Percentiles rank a stretch among this genome's conserved stretches.
phyloP scores from a whole-genome alignment of 53 echinoderm and acorn worm species.

The Astropecten irregularis region DNA sequence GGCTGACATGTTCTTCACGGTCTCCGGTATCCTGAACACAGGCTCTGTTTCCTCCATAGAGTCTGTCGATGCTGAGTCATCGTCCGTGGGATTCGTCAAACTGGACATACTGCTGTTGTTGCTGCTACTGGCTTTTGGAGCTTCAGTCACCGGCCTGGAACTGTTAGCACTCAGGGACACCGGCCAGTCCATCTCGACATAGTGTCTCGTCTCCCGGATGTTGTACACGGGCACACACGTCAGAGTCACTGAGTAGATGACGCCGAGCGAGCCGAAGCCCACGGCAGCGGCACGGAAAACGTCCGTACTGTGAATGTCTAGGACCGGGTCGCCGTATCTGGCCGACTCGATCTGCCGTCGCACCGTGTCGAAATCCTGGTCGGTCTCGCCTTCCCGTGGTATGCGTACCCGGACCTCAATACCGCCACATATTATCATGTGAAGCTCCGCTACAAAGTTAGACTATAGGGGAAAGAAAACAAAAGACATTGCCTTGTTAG shows the following conservation, averaged over 20 bases:
- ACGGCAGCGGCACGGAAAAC: constrained; percentile 92
- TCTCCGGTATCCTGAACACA: constrained; percentile 45
- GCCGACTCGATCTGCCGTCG: constrained; percentile 67
- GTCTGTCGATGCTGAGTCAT: constrained; percentile 26
- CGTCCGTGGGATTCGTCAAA: neutral
- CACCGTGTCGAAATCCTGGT: constrained; percentile 88
- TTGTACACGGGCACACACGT: constrained; percentile 90
- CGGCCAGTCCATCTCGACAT: constrained; percentile 90
- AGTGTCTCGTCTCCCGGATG: constrained; percentile 82
- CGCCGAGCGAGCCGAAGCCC: constrained; percentile 90
- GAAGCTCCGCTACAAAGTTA: constrained; percentile 85
- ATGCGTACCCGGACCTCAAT: constrained; percentile 79
- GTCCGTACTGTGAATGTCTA: constrained; percentile 85
- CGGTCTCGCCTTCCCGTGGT: constrained; percentile 72
- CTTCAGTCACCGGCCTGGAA: constrained; percentile 16
- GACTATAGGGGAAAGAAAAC: constrained; percentile 55
- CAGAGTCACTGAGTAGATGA: constrained; percentile 91
- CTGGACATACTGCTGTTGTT: neutral
- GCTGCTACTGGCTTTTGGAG: neutral
- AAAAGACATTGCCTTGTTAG: neutral
- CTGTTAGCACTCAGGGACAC: neutral
- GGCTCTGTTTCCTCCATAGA: neutral
- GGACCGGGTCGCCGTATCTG: constrained; percentile 73
- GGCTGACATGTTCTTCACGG: constrained; percentile 54
- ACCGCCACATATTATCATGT: constrained; percentile 83